Evolutionary conservation across 2,888 invertebrate species (phyloP), one percentile per base, ranked within the genome.

Genomic region (Andrena haemorrhoa): DNA sequence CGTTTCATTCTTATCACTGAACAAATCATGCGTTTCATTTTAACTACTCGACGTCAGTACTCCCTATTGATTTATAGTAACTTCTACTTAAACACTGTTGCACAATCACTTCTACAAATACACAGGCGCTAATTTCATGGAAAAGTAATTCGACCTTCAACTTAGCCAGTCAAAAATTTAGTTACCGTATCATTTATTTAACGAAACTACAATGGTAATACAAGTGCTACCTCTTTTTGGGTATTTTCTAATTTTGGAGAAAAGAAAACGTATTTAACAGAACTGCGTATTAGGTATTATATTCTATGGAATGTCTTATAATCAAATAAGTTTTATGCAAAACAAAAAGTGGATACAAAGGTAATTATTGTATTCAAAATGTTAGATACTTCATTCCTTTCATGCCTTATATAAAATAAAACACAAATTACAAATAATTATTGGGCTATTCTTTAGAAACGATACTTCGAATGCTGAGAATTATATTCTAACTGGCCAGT

Each of bases 1-100:
- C 63, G 35, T 65, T 72, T 65, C 73, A 49, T 35, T 75, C 74
- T 86, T 86, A 86, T 86, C 86, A 79, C 33, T 83, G 56, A 76
- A 79, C 71, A 86, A 83, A 86, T 71, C 75, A 56, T 23, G 31
- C 49, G 79, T 83, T 85, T 83, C 47, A 33, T n/a, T 56, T 35
- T 64, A 74, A 70, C 26, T 53, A 20, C 41, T 35, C 56, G 10
- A 69, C 73, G 26, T 51, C 58, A 53, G 60, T 35, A 51, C 16
- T 79, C 49, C 73, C 60, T 41, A 70, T 29, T 81, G 73, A 81
- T 81, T 81, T 81, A 81, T 79, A 69, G 51, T 20, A 61, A 56
- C 10, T 56, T 68, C 79, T 60, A 70, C 12, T 20, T 35, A 77
- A 78, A 60, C 65, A 33, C 20, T 53, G 26, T 20, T 23, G 20